Percentiles rank a stretch among this genome's conserved stretches.
These are phyloP conservation scores for Philopotamus ludificatus DNA, from an alignment of 1,140 invertebrate species.

Conservation along the genomic window DNA sequence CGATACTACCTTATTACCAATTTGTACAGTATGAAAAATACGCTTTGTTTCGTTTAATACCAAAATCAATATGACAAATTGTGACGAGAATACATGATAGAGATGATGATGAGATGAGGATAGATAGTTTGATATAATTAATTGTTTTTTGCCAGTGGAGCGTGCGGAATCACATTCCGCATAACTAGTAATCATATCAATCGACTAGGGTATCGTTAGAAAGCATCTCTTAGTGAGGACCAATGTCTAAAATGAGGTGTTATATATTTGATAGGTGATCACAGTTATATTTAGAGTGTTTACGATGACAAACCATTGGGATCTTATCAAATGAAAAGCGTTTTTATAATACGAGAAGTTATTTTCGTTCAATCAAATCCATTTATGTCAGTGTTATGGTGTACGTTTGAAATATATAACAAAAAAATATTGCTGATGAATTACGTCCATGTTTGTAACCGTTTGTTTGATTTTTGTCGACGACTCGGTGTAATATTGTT, in stretches of 20 bases:
- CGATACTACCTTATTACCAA: no score
- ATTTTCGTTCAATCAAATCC: conserved; percentile 31
- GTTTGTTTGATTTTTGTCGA: no score
- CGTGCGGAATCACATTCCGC: not conserved
- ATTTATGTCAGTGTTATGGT: conserved; percentile 33
- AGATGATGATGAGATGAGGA: no score
- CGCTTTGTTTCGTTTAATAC: no score
- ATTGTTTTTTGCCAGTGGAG: no score
- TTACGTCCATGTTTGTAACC: conserved; percentile 38
- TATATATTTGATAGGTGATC: conserved; percentile 31
- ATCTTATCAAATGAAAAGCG: conserved; percentile 22
- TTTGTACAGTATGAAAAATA: no score
- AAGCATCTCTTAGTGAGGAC: conserved; percentile 33
- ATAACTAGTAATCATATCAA: conserved; percentile 38
- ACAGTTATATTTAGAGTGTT: conserved; percentile 36
- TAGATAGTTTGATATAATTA: no score
- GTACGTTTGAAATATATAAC: conserved; percentile 21
- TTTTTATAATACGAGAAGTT: conserved; percentile 25
- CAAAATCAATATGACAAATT: no score
- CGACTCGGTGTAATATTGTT: conserved; percentile 18
- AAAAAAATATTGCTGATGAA: conserved; percentile 35
- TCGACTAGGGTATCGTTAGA: conserved; percentile 36
- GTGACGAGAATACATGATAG: no score
- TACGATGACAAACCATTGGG: conserved; percentile 29
- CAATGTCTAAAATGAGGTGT: conserved; percentile 33